These are phyloP conservation scores for Craniophora ligustri DNA, from an alignment of 2,888 invertebrate species.

Conservation along the genomic window DNA sequence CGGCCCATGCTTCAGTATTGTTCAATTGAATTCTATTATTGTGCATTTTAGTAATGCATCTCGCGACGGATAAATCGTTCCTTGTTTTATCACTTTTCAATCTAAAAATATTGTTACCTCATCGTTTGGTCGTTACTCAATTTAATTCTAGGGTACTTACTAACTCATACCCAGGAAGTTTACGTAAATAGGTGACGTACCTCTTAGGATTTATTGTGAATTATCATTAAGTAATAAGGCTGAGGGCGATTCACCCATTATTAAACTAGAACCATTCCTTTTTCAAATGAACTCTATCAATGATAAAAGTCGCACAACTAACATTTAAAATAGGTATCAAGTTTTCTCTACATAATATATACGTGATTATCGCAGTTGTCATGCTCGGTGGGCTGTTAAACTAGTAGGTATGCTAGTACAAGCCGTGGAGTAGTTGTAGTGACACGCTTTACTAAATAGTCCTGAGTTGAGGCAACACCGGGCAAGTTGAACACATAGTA, in stretches of 20 bases:
- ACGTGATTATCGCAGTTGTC: constrained; percentile 16
- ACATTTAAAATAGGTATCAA: too few species aligned
- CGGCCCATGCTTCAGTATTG: not conserved
- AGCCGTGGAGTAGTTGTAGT: constrained; percentile 6
- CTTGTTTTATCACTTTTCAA: constrained; percentile 16
- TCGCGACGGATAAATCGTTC: too few species aligned
- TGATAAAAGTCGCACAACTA: too few species aligned
- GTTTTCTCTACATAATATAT: too few species aligned
- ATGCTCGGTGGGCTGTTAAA: constrained; percentile 40
- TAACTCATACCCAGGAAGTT: constrained; percentile 16
- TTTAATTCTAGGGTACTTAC: constrained; percentile 11
- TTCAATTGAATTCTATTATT: not conserved
- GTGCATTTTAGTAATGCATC: not conserved
- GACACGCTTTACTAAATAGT: constrained; percentile 16
- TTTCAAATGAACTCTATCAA: too few species aligned
- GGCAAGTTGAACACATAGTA: constrained; percentile 17
- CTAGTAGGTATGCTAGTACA: not conserved
- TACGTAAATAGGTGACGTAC: constrained; percentile 29
- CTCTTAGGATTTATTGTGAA: not conserved
- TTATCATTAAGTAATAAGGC: not conserved
- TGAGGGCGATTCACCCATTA: too few species aligned
- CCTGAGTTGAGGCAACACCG: constrained; percentile 10
- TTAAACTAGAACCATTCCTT: too few species aligned
- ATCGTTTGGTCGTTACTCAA: constrained; percentile 12
- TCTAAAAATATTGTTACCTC: constrained; percentile 23